These are phyloP conservation scores for Dromiciops gliroides DNA, from an alignment of 2,113 vertebrate species.

Conservation along the genomic window DNA sequence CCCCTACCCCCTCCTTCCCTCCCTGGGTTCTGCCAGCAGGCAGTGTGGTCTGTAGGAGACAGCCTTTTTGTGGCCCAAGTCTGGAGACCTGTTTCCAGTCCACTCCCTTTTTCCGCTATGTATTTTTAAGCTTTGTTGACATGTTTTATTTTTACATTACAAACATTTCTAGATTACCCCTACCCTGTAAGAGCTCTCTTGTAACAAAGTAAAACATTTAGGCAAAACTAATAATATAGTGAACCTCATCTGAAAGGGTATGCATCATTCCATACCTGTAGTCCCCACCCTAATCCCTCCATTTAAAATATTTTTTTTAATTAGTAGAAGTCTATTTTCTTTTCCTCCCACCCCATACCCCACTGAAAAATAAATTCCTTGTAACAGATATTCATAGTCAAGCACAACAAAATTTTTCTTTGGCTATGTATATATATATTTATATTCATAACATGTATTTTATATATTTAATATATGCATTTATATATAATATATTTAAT, in stretches of 20 bases:
- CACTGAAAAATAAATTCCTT: neutral
- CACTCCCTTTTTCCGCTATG: neutral
- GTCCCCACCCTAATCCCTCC: neutral
- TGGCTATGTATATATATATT: neutral
- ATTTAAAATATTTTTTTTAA: neutral
- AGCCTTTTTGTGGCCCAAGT: neutral
- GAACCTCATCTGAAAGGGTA: neutral
- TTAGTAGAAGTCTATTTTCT: fast-evolving
- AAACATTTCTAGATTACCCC: neutral
- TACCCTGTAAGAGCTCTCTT: neutral
- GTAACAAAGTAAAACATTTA: neutral
- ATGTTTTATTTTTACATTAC: neutral
- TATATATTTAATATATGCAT: no score
- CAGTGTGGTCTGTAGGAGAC: neutral
- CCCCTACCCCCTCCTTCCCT: neutral
- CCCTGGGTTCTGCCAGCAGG: neutral
- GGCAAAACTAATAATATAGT: neutral
- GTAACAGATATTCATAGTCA: neutral
- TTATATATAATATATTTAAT: neutral
- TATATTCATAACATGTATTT: neutral
- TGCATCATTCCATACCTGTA: neutral
- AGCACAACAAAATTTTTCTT: neutral
- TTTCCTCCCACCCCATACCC: neutral
- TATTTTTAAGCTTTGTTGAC: neutral
- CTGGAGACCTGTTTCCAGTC: neutral